Conservation (phyloP, 2,113 vertebrate genomes). For the Pimephales promelas region DNA sequence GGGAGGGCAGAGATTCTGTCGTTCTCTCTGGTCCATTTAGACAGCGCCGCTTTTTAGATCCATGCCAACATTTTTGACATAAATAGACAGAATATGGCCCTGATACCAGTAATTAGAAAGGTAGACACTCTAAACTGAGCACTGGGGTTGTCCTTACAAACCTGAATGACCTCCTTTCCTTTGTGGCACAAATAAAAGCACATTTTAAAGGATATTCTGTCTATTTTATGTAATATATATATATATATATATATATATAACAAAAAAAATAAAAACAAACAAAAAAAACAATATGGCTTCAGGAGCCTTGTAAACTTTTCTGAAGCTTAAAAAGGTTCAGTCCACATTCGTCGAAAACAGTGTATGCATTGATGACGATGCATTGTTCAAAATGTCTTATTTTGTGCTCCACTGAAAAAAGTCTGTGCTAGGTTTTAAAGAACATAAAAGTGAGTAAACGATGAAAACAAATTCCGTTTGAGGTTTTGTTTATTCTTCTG, state of each 20-base stretch:
- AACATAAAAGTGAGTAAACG: not conserved
- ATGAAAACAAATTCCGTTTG: not conserved
- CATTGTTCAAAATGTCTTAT: not conserved
- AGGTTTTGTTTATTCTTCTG: not conserved
- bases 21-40: slow-evolving; percentile 77
- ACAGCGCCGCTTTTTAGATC: slow-evolving; percentile 64
- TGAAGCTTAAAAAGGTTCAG: too few species aligned
- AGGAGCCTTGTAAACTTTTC: not conserved
- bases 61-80: slow-evolving; percentile 39
- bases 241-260: too few species aligned
- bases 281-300: not conserved
- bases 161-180: not conserved
- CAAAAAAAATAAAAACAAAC: too few species aligned
- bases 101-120: slow-evolving; percentile 20
- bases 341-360: not conserved
- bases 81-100: slow-evolving; percentile 77
- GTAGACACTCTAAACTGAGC: slow-evolving; percentile 71
- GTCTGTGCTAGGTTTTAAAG: not conserved
- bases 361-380: too few species aligned
- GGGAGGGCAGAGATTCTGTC: slow-evolving; percentile 79
- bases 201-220: not conserved
- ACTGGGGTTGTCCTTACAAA: not conserved
- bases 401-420: not conserved
- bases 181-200: not conserved
- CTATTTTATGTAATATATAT: not conserved